A percentile compares a stretch with the other conserved stretches of the same genome.
Conservation (phyloP, 2,888 invertebrate species). For the Spialia ferax region DNA sequence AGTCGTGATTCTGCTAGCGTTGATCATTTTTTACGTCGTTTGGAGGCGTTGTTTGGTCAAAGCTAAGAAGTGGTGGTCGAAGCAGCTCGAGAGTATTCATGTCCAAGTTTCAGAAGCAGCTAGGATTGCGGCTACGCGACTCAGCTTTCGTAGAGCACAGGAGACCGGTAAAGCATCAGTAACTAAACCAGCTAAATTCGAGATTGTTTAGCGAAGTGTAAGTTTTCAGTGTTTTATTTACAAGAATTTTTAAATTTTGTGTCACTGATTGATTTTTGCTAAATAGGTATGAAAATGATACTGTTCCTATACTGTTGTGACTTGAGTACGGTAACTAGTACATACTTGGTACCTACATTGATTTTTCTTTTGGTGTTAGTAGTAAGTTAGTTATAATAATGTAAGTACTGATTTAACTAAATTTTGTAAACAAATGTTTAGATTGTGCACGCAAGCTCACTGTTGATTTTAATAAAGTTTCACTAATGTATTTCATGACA, state of each 20-base stretch:
- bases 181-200: not conserved
- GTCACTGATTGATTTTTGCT: not conserved
- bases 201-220: not conserved
- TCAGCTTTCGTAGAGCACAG: not conserved
- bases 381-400: not conserved
- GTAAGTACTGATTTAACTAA: not conserved
- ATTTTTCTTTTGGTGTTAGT: conserved; percentile 4
- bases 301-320: not conserved
- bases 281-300: conserved; percentile 4
- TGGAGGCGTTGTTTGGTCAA: conserved; percentile 4
- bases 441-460: not conserved
- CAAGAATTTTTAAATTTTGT: not conserved
- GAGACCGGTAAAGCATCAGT: not conserved
- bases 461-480: not conserved
- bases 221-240: not conserved
- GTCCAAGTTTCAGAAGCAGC: not conserved
- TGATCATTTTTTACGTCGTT: conserved; percentile 4
- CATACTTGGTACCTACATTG: not conserved
- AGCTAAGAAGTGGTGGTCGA: conserved; percentile 4
- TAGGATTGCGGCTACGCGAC: not conserved
- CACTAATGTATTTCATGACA: not conserved
- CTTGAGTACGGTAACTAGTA: too few species aligned
- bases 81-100: not conserved
- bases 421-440: not conserved
- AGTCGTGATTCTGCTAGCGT: conserved; percentile 4